These are phyloP conservation scores for Drosophila nannoptera DNA, from an alignment of 1,140 invertebrate genomes.

Conservation along the genomic window DNA sequence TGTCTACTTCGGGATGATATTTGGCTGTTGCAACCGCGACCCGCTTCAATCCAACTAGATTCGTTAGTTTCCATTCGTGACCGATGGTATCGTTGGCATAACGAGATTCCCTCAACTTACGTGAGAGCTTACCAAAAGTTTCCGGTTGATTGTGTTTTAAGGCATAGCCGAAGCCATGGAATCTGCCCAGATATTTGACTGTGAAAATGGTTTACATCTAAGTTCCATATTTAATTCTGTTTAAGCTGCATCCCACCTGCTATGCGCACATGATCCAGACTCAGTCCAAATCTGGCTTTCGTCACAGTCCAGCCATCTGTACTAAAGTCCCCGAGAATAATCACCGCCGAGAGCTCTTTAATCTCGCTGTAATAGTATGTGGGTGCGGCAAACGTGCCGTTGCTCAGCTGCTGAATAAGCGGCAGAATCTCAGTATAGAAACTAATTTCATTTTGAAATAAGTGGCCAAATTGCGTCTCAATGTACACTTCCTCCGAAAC, in stretches of 20 bases:
- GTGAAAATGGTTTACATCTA: not conserved
- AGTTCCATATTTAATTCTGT: not conserved
- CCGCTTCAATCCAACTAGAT: conserved; percentile 25
- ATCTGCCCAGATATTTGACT: conserved; percentile 60
- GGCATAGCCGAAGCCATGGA: conserved; percentile 71
- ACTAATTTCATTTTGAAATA: conserved; percentile 69
- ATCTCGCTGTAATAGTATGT: conserved; percentile 68
- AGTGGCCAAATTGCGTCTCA: conserved; percentile 37
- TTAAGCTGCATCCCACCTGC: conserved; percentile 21
- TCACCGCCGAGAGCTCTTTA: conserved; percentile 29
- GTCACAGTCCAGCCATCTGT: conserved; percentile 56
- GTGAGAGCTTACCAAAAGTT: conserved; percentile 17
- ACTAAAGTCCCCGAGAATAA: conserved; percentile 62
- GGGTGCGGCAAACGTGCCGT: conserved; percentile 44
- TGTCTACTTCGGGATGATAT: conserved; percentile 50
- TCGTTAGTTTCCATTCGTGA: conserved; percentile 27
- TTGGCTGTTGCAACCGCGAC: conserved; percentile 14
- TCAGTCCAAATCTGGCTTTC: conserved; percentile 45
- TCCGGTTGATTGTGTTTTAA: conserved; percentile 45
- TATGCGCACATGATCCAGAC: conserved; percentile 50
- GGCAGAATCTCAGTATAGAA: conserved; percentile 68
- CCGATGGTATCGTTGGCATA: conserved; percentile 28
- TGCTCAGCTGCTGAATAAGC: conserved; percentile 40
- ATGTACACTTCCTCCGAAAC: conserved; percentile 48
- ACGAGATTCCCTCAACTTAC: conserved; percentile 61